Evolutionary conservation across 2,888 invertebrate species (phyloP).

Genomic region (Macrosiphum euphorbiae): DNA sequence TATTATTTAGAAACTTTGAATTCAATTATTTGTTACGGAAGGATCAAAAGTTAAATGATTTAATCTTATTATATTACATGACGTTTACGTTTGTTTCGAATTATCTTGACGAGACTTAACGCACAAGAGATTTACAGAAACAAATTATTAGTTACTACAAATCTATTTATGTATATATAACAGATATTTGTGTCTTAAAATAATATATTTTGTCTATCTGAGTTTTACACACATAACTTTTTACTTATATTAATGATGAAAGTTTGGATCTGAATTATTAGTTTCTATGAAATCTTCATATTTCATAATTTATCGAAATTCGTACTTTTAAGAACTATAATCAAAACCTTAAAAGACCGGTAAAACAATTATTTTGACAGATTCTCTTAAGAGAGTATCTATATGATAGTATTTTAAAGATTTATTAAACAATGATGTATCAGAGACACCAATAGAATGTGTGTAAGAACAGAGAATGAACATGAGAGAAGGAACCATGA

Average conservation of each 20-base stretch:
- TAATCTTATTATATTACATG: neutral
- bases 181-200: neutral
- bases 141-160: neutral
- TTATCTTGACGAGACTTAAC: neutral
- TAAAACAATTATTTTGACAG: neutral
- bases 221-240: neutral
- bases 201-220: neutral
- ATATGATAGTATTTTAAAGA: neutral
- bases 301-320: neutral
- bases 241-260: neutral
- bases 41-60: neutral
- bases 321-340: neutral
- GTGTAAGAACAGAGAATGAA: neutral
- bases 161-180: neutral
- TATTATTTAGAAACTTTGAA: neutral
- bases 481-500: neutral
- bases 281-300: neutral
- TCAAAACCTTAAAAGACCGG: neutral
- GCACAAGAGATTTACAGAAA: neutral
- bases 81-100: neutral
- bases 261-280: neutral
- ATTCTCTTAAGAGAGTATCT: neutral
- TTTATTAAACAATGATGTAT: neutral
- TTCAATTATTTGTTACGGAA: neutral
- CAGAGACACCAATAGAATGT: neutral